Evolutionary conservation across 2,797 vertebrate species (phyloP), one percentile per base, ranked within the genome.

Genomic region (Coranthus polyacanthus): DNA sequence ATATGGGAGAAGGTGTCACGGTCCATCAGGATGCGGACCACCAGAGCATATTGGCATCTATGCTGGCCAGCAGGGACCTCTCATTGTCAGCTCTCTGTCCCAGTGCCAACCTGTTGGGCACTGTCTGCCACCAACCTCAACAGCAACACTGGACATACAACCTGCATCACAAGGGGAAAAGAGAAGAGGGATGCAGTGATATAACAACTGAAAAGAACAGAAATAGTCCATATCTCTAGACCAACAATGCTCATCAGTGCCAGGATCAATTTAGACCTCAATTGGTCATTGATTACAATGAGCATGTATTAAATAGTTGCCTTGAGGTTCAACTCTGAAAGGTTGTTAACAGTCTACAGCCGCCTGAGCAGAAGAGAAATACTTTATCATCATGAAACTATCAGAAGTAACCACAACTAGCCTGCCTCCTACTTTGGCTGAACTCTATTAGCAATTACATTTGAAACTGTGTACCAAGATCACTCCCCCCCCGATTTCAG

Each of bases 1-100:
- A 98, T 95, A 83, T 96, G 96, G 81, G 96, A 95, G 86, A 98
- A 96, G 85, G 96, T 79, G 87, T 95, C 92, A 43, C 95, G 95
- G 81, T 99, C 97, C 97, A 99, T 99, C 88, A 82, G 90, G 74
- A 86, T 83, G 69, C 71, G 67, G 86, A 79, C 72, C 82, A 78
- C 85, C 67, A 58, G 75, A 87, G 70, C 88, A 88, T 82, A 85
- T 83, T 81, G 80, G 89, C 92, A 89, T 87, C 89, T 95, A 95
- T 17, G 80, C 93, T 75, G 91, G 92, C 88, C 85, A 79, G 79
- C 71, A 63, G 67, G 71, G 72, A 57, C 76, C 80, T 64, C 59
- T 92, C 94, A 94, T 94, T 10, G 83, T 82, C 17, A 3, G 59
- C 57, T 57, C 72, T 37, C 22, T 13, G 72, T 66, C 58, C 55